These are phyloP conservation scores for Muscidifurax raptorellus DNA, from an alignment of 1,140 invertebrate genomes.

Conservation along the genomic window DNA sequence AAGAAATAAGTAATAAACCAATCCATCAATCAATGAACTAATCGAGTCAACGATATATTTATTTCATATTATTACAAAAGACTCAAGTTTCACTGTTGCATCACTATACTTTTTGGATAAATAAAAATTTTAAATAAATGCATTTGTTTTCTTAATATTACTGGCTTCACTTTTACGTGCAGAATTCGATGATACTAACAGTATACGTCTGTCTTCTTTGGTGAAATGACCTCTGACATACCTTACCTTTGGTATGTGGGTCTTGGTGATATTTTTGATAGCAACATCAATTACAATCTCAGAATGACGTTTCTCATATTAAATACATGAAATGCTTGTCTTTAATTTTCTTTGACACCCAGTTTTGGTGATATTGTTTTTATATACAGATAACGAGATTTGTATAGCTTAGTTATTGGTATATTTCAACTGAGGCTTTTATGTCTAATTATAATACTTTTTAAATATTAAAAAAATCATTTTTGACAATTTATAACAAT, in stretches of 20 bases:
- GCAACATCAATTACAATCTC: background rate
- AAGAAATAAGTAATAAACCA: conserved; percentile 4
- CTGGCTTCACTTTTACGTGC: conserved; percentile 3
- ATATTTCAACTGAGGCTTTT: background rate
- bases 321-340: background rate
- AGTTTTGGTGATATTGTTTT: background rate
- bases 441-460: background rate
- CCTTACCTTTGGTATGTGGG: background rate
- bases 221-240: background rate
- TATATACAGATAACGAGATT: background rate
- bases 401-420: background rate
- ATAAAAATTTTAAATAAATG: background rate
- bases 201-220: conserved; percentile 18
- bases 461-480: background rate
- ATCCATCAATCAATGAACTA: background rate
- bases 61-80: background rate
- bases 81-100: background rate
- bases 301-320: background rate
- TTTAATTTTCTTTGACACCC: background rate
- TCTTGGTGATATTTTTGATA: conserved; percentile 30
- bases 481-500: background rate
- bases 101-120: background rate
- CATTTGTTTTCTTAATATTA: background rate
- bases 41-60: background rate
- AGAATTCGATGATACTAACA: background rate